Conservation (phyloP, 2,797 vertebrate genomes). For the Echeneis naucrates region DNA sequence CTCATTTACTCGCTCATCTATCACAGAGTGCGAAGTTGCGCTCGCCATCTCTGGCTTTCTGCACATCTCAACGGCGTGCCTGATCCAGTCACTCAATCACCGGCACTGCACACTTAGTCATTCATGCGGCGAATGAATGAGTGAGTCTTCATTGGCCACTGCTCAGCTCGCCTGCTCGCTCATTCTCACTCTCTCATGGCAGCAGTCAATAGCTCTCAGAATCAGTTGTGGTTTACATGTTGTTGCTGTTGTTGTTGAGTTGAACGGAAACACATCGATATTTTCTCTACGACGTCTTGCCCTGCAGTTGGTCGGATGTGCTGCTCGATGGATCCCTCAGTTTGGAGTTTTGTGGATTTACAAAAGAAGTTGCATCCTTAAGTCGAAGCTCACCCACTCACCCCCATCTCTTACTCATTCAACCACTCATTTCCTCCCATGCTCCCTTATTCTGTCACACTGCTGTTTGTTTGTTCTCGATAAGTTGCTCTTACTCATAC, state of each 20-base stretch:
- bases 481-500: neutral
- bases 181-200: slow-evolving; percentile 14
- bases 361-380: neutral
- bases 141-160: slow-evolving; percentile 33
- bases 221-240: slow-evolving; percentile 5
- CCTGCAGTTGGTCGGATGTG: neutral
- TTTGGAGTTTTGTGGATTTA: neutral
- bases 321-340: neutral
- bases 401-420: neutral
- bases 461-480: neutral
- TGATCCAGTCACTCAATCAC: slow-evolving; percentile 3
- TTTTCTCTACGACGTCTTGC: neutral
- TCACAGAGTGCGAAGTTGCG: slow-evolving; percentile 21
- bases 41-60: neutral
- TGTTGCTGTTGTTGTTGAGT: slow-evolving; percentile 1
- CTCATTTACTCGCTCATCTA: slow-evolving; percentile 17
- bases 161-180: slow-evolving; percentile 15
- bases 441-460: neutral
- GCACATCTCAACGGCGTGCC: slow-evolving; percentile 22
- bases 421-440: neutral
- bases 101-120: slow-evolving; percentile 30
- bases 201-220: neutral
- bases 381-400: neutral
- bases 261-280: neutral
- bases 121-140: slow-evolving; percentile 40